Percentiles rank a stretch among this genome's conserved stretches.
These are phyloP conservation scores for Mamestra configurata DNA, from an alignment of 1,140 invertebrate genomes.

Conservation along the genomic window DNA sequence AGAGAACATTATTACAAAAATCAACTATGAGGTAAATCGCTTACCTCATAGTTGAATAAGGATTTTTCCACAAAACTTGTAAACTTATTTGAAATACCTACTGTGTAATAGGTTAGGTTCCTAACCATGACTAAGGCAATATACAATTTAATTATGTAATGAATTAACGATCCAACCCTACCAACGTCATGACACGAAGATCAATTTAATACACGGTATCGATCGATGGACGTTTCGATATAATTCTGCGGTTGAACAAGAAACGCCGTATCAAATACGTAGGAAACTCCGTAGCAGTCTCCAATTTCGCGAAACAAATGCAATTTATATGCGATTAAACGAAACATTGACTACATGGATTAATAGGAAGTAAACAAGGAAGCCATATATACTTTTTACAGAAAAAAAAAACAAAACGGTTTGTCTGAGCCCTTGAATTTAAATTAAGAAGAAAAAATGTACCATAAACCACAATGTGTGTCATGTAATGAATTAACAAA, in stretches of 20 bases:
- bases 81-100: no score
- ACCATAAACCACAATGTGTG: neutral
- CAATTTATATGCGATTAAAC: no score
- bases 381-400: neutral
- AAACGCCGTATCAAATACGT: neutral
- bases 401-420: neutral
- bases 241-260: constrained; percentile 1
- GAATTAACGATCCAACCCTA: neutral
- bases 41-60: no score
- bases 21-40: no score
- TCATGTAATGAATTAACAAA: neutral
- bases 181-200: neutral
- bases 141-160: neutral
- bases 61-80: no score
- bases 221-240: constrained; percentile 12
- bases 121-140: neutral
- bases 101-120: no score
- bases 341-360: neutral
- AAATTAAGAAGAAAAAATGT: neutral
- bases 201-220: constrained; percentile 12
- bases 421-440: neutral
- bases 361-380: constrained; percentile 5
- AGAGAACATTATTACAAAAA: no score
- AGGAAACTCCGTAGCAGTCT: no score
- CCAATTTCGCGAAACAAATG: no score